Evolutionary conservation across 2,113 vertebrate genomes (phyloP).

Genomic region (Thryonomys swinderianus): DNA sequence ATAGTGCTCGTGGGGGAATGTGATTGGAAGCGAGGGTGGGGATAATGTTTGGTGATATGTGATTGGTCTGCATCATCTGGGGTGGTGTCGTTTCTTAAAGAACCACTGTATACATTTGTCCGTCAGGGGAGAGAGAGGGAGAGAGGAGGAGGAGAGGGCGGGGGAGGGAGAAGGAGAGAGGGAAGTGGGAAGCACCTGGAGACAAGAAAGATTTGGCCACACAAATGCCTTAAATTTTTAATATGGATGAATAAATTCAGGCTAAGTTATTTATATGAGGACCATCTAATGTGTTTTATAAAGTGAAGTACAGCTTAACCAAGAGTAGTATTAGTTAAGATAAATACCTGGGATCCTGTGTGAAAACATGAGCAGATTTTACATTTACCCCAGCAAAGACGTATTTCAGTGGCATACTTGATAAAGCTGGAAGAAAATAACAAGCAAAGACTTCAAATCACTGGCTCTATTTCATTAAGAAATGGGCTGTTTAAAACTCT

Average conservation of each 20-base stretch:
- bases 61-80: too few species aligned
- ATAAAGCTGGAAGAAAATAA: background rate
- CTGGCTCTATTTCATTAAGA: background rate
- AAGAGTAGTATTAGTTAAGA: background rate
- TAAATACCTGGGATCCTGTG: background rate
- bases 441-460: background rate
- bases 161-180: too few species aligned
- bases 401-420: background rate
- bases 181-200: too few species aligned
- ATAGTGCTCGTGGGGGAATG: too few species aligned
- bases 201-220: too few species aligned
- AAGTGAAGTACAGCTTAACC: background rate
- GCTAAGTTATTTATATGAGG: background rate
- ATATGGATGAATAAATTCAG: constrained; percentile 15
- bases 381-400: background rate
- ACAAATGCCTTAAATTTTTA: constrained; percentile 32
- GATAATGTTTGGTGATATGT: too few species aligned
- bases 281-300: constrained; percentile 6
- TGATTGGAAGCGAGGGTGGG: too few species aligned
- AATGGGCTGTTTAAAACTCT: constrained; percentile 35
- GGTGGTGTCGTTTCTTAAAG: too few species aligned
- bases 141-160: too few species aligned
- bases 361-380: background rate
- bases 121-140: too few species aligned
- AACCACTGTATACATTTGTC: too few species aligned